These are phyloP conservation scores for Platerodrilus igneus DNA, from an alignment of 2,888 invertebrate genomes.

Conservation along the genomic window DNA sequence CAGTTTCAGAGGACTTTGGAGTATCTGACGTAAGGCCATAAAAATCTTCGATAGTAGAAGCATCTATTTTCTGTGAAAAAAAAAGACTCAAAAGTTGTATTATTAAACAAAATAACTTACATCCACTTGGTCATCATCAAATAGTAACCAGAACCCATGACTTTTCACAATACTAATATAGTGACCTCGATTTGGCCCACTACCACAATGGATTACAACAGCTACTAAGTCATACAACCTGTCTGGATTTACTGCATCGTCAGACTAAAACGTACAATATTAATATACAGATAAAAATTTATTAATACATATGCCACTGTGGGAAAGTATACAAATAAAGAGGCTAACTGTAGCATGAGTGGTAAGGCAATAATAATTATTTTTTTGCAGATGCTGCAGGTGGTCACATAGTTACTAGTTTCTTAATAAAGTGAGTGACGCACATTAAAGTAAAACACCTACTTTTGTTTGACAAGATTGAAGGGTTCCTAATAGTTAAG, in stretches of 20 bases:
- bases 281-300: no score
- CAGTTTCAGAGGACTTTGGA: conserved; percentile 99
- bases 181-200: conserved; percentile 98
- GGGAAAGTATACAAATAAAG: no score
- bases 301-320: no score
- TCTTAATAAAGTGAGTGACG: no score
- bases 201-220: conserved; percentile 99
- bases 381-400: no score
- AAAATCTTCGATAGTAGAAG: conserved; percentile 98
- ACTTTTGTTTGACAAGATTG: no score
- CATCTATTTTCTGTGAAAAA: conserved; percentile 90
- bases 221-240: conserved; percentile 97
- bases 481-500: no score
- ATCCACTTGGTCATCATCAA: conserved; percentile 99
- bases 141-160: conserved; percentile 98
- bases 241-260: conserved; percentile 97
- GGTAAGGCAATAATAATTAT: no score
- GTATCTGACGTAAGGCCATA: conserved; percentile 98
- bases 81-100: conserved; percentile 1
- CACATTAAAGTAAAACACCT: no score
- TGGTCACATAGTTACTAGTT: no score
- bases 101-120: conserved; percentile 61
- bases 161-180: conserved; percentile 99
- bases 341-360: no score
- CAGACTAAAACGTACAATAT: conserved; percentile 83